Conservation (phyloP, 2,113 vertebrate species). For the Zapornia atra region DNA sequence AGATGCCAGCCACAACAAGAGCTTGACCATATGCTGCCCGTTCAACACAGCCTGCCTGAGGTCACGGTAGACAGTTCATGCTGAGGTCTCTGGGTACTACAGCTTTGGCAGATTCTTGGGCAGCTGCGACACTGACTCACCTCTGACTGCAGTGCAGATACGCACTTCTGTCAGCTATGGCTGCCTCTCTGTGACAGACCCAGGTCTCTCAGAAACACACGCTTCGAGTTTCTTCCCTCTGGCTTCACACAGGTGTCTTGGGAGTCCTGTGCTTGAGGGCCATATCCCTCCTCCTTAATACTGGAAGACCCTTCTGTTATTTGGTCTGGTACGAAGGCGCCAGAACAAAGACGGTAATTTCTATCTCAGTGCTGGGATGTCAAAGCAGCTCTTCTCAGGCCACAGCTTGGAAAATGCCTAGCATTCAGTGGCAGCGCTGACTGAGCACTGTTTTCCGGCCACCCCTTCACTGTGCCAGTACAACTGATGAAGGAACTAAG, state of each 20-base stretch:
- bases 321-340: not conserved
- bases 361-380: not conserved
- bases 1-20: not conserved
- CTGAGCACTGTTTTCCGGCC: not conserved
- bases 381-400: not conserved
- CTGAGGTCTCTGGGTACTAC: not conserved
- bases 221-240: not conserved
- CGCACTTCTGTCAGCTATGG: not conserved
- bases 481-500: not conserved
- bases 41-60: not conserved
- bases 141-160: not conserved
- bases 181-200: not conserved
- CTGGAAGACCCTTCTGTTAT: not conserved
- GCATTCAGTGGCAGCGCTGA: not conserved
- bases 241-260: not conserved
- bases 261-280: not conserved
- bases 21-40: not conserved
- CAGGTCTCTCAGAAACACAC: not conserved
- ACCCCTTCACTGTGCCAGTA: not conserved
- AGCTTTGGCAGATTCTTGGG: not conserved
- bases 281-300: not conserved
- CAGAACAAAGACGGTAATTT: not conserved
- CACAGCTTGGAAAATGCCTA: not conserved
- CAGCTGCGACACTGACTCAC: not conserved
- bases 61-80: not conserved